These are phyloP conservation scores for Xenotilapia caudafasciata DNA, from an alignment of 2,113 vertebrate species.

Conservation along the genomic window DNA sequence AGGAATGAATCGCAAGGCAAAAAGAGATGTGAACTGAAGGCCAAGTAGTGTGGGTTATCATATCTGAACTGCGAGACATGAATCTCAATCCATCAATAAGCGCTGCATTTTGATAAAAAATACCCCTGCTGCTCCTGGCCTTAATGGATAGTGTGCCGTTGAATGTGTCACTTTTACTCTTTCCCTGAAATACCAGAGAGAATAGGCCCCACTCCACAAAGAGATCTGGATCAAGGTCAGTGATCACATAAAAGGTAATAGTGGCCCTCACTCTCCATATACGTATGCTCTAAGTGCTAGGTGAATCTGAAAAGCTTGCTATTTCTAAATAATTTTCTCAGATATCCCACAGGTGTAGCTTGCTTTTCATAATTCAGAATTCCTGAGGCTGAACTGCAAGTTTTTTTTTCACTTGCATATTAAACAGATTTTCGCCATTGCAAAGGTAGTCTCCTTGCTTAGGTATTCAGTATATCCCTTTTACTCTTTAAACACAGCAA, in stretches of 20 bases:
- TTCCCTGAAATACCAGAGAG: conserved; percentile 21
- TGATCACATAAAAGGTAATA: conserved; percentile 26
- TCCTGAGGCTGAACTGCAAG: neutral
- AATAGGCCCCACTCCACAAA: conserved; percentile 23
- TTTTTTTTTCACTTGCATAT: neutral
- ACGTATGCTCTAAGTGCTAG: neutral
- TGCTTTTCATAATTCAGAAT: conserved; percentile 9
- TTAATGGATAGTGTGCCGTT: conserved; percentile 42
- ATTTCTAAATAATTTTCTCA: conserved; percentile 22
- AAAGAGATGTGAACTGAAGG: conserved; percentile 50
- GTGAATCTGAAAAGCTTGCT: conserved; percentile 12
- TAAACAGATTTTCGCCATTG: neutral
- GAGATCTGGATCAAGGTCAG: conserved; percentile 44
- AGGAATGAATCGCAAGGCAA: conserved; percentile 23
- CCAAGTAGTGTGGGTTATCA: conserved; percentile 43
- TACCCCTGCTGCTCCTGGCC: conserved; percentile 14
- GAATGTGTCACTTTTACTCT: conserved; percentile 35
- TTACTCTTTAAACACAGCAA: neutral
- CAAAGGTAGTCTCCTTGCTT: neutral
- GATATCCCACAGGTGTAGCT: conserved; percentile 9
- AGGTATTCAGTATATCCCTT: neutral
- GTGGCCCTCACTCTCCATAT: neutral
- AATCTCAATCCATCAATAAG: conserved; percentile 64
- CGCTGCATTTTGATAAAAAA: conserved; percentile 38
- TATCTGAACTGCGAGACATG: conserved; percentile 45